These are phyloP conservation scores for Tretioscincus oriximinensis DNA, from an alignment of 2,113 vertebrate species.

Conservation along the genomic window DNA sequence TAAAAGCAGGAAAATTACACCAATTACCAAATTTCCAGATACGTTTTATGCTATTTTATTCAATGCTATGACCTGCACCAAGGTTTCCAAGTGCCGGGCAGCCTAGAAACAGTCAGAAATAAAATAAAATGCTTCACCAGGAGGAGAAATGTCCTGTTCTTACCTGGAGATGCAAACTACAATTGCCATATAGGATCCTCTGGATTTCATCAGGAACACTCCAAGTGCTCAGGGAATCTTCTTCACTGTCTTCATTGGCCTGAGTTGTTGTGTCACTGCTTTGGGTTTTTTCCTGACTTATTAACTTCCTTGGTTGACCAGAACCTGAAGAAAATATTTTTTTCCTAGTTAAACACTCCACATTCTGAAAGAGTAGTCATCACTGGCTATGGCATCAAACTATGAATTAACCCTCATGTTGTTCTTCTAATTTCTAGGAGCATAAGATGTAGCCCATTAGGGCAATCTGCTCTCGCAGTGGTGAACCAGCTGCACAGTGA, in stretches of 20 bases:
- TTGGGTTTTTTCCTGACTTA: background rate
- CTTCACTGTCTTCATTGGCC: conserved; percentile 52
- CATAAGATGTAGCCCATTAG: too few species aligned
- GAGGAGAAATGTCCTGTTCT: background rate
- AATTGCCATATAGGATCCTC: conserved; percentile 58
- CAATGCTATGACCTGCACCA: too few species aligned
- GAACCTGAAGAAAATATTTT: conserved; percentile 43
- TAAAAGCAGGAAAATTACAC: too few species aligned
- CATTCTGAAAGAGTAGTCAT: too few species aligned
- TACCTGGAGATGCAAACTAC: conserved; percentile 59
- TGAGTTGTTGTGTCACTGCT: conserved; percentile 6
- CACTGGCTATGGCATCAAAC: background rate
- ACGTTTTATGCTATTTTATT: too few species aligned
- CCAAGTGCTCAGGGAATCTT: conserved; percentile 72
- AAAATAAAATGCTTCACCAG: too few species aligned
- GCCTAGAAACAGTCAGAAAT: too few species aligned
- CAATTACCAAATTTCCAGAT: too few species aligned
- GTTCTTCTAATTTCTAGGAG: background rate
- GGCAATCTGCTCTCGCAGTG: too few species aligned
- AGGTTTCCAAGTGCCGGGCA: too few species aligned
- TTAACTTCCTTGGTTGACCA: background rate
- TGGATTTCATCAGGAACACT: conserved; percentile 67
- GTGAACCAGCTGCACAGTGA: too few species aligned
- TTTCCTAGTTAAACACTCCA: background rate
- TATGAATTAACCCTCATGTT: background rate